These are phyloP conservation scores for Chymomyza caudatula DNA, from an alignment of 2,888 invertebrate genomes.

Conservation along the genomic window DNA sequence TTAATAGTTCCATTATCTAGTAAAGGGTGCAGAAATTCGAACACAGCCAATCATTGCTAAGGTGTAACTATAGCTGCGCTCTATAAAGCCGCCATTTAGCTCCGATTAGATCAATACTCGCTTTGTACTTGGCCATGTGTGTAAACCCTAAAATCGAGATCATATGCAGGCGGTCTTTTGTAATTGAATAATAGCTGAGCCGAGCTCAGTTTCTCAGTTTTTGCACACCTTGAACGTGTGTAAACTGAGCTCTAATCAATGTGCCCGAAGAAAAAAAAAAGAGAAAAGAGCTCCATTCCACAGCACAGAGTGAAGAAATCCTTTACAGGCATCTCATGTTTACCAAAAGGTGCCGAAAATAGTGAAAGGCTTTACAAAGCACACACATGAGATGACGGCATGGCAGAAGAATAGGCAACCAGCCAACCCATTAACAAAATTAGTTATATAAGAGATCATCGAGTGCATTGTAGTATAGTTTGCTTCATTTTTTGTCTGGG, in stretches of 20 bases:
- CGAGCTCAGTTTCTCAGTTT: conserved; percentile 24
- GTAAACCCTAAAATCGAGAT: not conserved
- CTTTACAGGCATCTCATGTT: conserved; percentile 59
- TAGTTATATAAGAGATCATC: conserved; percentile 45
- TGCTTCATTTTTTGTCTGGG: not conserved
- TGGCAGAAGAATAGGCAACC: conserved; percentile 17
- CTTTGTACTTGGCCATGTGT: not conserved
- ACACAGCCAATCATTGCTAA: not conserved
- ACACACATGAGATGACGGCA: conserved; percentile 49
- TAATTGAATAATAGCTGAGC: conserved; percentile 48
- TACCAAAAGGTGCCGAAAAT: conserved; percentile 71
- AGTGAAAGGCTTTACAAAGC: conserved; percentile 67
- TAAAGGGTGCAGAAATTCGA: not conserved
- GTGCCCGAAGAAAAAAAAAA: conserved; percentile 49
- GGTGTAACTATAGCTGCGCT: not conserved
- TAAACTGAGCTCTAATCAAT: conserved; percentile 67
- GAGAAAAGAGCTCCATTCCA: conserved; percentile 4
- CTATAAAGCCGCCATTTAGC: conserved; percentile 32
- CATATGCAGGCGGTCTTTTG: conserved; percentile 31
- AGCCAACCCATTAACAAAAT: conserved; percentile 35
- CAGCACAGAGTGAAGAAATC: conserved; percentile 21
- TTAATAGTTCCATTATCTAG: not conserved
- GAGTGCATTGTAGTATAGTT: too few relatives aligned
- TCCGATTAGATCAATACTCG: conserved; percentile 1
- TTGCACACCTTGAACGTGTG: conserved; percentile 25